phyloP scores from a whole-genome alignment of 2,797 vertebrate genomes.

The Diplodus sargus region DNA sequence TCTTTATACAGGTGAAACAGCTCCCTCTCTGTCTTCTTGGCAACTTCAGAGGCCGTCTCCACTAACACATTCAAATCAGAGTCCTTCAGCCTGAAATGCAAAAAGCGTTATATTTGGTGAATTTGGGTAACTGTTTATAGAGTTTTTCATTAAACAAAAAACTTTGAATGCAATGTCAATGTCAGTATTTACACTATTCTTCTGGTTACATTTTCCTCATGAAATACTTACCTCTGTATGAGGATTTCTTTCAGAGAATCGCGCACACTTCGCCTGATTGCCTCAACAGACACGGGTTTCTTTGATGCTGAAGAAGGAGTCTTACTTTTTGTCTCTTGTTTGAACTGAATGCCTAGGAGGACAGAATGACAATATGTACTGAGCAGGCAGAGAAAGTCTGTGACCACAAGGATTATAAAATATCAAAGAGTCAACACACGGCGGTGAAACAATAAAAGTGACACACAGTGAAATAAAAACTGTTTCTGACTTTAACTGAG shows the following conservation, averaged over 20 bases:
- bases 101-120: background rate
- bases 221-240: conserved; percentile 88
- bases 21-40: conserved; percentile 94
- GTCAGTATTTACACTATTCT: background rate
- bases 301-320: conserved; percentile 84
- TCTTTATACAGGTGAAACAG: conserved; percentile 97
- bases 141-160: conserved; percentile 4
- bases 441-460: background rate
- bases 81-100: conserved; percentile 89
- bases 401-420: background rate
- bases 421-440: background rate
- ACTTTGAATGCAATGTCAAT: background rate
- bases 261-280: conserved; percentile 95
- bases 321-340: conserved; percentile 91
- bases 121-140: background rate
- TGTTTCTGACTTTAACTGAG: background rate
- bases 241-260: conserved; percentile 97
- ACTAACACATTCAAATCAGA: conserved; percentile 91
- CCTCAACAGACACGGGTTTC: conserved; percentile 92
- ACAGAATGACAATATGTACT: conserved; percentile 43
- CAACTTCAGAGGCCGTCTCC: conserved; percentile 94
- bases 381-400: conserved; percentile 2
- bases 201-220: background rate
- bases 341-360: conserved; percentile 83
- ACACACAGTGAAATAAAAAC: background rate